A percentile compares a stretch with the other conserved stretches of the same genome.
Evolutionary conservation across 2,888 invertebrate genomes (phyloP).

Genomic region (Dicroscelio sp.): DNA sequence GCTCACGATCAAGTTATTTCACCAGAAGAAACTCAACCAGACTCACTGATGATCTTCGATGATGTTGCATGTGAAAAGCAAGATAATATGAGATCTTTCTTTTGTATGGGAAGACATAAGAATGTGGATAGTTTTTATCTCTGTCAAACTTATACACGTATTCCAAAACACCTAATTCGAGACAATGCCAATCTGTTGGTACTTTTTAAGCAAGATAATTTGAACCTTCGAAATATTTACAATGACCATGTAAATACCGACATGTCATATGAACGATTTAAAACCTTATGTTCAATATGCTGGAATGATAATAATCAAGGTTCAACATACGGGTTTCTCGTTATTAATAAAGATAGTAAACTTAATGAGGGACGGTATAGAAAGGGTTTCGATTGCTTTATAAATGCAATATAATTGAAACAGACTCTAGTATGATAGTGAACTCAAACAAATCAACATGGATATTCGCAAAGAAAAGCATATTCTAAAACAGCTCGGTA

Average conservation of each 20-base stretch:
- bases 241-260: too few species aligned
- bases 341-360: slow-evolving; percentile 38
- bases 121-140: slow-evolving; percentile 82
- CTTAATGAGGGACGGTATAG: slow-evolving; percentile 28
- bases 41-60: slow-evolving; percentile 69
- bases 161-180: slow-evolving; percentile 82
- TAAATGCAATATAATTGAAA: not conserved
- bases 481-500: slow-evolving; percentile 7
- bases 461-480: slow-evolving; percentile 6
- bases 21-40: slow-evolving; percentile 11
- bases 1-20: slow-evolving; percentile 28
- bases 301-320: slow-evolving; percentile 41
- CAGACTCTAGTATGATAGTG: not conserved
- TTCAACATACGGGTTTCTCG: slow-evolving; percentile 25
- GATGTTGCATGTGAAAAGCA: slow-evolving; percentile 88
- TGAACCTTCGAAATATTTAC: slow-evolving; percentile 82
- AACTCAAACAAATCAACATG: not conserved
- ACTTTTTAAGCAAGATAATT: slow-evolving; percentile 83
- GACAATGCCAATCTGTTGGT: slow-evolving; percentile 83
- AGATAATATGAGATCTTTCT: slow-evolving; percentile 76
- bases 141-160: too few species aligned
- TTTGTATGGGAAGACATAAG: slow-evolving; percentile 81
- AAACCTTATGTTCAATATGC: slow-evolving; percentile 31
- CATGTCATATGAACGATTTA: slow-evolving; percentile 81
- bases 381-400: slow-evolving; percentile 44